A percentile compares a stretch with the other conserved stretches of the same genome.
These are phyloP conservation scores for Kryptolebias marmoratus DNA, from an alignment of 2,113 vertebrate species.

Conservation along the genomic window DNA sequence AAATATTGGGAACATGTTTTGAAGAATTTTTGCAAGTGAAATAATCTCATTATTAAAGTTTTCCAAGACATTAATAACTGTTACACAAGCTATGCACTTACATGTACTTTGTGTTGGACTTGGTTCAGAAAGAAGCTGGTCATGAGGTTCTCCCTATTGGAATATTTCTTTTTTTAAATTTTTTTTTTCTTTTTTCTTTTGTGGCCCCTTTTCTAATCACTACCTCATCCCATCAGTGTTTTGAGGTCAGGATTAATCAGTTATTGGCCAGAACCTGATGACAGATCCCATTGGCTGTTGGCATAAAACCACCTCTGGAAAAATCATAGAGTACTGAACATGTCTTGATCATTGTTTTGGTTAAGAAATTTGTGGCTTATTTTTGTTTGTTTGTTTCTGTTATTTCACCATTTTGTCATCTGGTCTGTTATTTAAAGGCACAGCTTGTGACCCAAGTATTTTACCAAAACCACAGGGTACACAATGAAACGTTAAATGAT, in stretches of 20 bases:
- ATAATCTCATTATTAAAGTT: constrained; percentile 38
- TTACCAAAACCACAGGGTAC: constrained; percentile 29
- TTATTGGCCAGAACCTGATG: constrained; percentile 41
- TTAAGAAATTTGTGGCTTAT: constrained; percentile 25
- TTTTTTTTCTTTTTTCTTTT: neutral
- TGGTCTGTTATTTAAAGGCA: constrained; percentile 35
- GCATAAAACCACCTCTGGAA: constrained; percentile 67
- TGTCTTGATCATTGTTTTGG: constrained; percentile 40
- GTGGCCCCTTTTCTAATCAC: constrained; percentile 45
- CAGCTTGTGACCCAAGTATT: constrained; percentile 13
- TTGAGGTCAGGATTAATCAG: constrained; percentile 48
- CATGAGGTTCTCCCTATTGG: constrained; percentile 26
- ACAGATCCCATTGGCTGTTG: constrained; percentile 48
- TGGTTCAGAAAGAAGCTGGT: constrained; percentile 46
- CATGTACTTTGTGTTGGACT: constrained; percentile 56
- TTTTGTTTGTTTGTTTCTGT: constrained; percentile 38
- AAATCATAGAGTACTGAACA: constrained; percentile 34
- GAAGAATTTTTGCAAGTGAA: constrained; percentile 43
- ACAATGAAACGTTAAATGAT: constrained; percentile 24
- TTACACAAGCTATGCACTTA: constrained; percentile 58
- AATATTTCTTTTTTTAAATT: constrained; percentile 2
- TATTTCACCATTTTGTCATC: constrained; percentile 51
- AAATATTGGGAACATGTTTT: constrained; percentile 40
- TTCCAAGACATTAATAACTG: constrained; percentile 51
- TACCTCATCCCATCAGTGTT: constrained; percentile 58